These are phyloP conservation scores for Macrosteles quadrilineatus DNA, from an alignment of 1,140 invertebrate genomes.

Conservation along the genomic window DNA sequence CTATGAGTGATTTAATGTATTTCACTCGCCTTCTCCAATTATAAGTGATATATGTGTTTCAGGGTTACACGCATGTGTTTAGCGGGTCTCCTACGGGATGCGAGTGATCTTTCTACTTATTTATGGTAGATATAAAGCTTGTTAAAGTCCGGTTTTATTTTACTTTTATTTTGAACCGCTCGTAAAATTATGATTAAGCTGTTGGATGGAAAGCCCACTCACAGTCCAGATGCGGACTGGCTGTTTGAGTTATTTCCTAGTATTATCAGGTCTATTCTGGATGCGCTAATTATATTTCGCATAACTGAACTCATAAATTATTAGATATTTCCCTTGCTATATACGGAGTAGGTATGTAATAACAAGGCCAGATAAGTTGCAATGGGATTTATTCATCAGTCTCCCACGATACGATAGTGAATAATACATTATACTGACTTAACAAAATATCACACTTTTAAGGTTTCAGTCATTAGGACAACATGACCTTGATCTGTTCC, in stretches of 20 bases:
- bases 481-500: constrained; percentile 9
- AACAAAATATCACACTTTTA: constrained; percentile 36
- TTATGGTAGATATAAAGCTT: constrained; percentile 27
- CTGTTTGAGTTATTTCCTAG: constrained; percentile 4
- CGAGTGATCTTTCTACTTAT: background rate
- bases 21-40: constrained; percentile 19
- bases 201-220: constrained; percentile 8
- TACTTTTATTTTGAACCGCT: constrained; percentile 16
- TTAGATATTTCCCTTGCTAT: background rate
- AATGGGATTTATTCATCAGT: constrained; percentile 30
- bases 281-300: background rate
- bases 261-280: no score
- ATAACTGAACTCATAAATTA: background rate
- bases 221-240: background rate
- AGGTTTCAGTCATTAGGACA: constrained; percentile 34
- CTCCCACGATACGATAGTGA: constrained; percentile 26
- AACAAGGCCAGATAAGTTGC: constrained; percentile 16
- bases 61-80: constrained; percentile 9
- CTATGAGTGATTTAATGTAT: constrained; percentile 20
- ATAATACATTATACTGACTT: constrained; percentile 31
- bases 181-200: constrained; percentile 22
- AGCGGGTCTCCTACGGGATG: background rate
- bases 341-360: constrained; percentile 15
- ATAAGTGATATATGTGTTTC: constrained; percentile 21
- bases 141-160: constrained; percentile 24